Percentiles rank a stretch among this genome's conserved stretches.
These are phyloP conservation scores for Megalonaias nervosa DNA, from an alignment of 1,140 invertebrate species.

Conservation along the genomic window DNA sequence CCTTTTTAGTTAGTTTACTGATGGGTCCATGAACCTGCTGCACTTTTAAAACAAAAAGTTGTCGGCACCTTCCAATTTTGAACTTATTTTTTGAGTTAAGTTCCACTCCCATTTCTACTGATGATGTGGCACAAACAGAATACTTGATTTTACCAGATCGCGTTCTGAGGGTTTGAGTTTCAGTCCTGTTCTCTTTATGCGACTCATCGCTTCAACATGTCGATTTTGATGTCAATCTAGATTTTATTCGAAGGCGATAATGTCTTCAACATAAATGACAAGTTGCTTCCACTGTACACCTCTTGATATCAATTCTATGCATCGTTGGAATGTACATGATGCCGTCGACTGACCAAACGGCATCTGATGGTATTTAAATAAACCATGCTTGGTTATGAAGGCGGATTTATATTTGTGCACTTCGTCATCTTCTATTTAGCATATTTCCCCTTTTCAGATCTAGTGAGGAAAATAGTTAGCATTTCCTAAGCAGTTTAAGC, in stretches of 20 bases:
- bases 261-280: constrained; percentile 10
- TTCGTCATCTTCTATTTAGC: background rate
- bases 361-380: constrained; percentile 11
- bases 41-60: too few relatives aligned
- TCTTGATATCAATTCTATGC: constrained; percentile 5
- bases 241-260: background rate
- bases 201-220: constrained; percentile 1
- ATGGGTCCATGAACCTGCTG: too few relatives aligned
- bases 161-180: too few relatives aligned
- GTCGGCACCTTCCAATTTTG: constrained; percentile 15
- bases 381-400: constrained; percentile 16
- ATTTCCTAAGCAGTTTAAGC: background rate
- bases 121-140: too few relatives aligned
- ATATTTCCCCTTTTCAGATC: constrained; percentile 21
- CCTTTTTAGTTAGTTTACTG: too few relatives aligned
- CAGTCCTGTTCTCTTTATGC: too few relatives aligned
- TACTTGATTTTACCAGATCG: too few relatives aligned
- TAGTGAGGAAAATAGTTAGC: constrained; percentile 20
- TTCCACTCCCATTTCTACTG: background rate
- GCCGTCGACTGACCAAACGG: constrained; percentile 9
- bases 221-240: constrained; percentile 9
- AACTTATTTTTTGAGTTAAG: too few relatives aligned
- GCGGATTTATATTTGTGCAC: constrained; percentile 14
- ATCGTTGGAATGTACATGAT: constrained; percentile 11
- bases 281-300: constrained; percentile 7